Evolutionary conservation across 1,140 invertebrate species (phyloP), one percentile per base, ranked within the genome.

Genomic region (Sycophila sp.): DNA sequence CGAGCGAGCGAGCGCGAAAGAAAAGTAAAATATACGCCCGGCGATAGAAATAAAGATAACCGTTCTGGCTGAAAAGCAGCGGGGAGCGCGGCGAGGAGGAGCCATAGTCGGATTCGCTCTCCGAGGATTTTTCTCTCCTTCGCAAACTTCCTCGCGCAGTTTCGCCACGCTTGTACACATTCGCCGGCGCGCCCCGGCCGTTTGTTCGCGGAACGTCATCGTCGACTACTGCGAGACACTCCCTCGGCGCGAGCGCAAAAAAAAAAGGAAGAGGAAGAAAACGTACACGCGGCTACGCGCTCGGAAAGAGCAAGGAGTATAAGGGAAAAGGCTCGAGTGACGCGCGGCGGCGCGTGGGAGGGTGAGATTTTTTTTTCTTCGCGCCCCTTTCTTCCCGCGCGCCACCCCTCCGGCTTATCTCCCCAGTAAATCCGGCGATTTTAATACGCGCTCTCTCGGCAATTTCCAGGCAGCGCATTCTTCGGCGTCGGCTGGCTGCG

Each of bases 391-490:
- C 67, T 70, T 71, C 76, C 60, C 53, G 71, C 74, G 65, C 56
- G 56, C 66, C 38, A 69, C 63, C 73, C 73, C 72, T 17, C 24
- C 60, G 72, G 79, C 80, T 84, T 85, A 84, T 84, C 83, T 83
- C 76, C 72, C 78, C 74, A 81, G 82, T 84, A 85, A 84, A 85
- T 86, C 83, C 82, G 82, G 79, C 80, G 77, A 85, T 85, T 85
- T 85, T 85, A 85, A 86, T 85, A 85, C 83, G 82, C 82, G 77
- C 82, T 81, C 77, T 82, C 83, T 81, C 77, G 77, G 80, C 81
- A 85, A 83, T 85, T 85, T 84, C 79, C 83, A 76, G 72, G 77
- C 78, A 81, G 80, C 82, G 80, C 81, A 81, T 85, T 84, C 79
- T 77, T 67, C 75, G 64, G 42, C 76, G 79, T 78, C 42, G 13